Base-by-base conservation (phyloP, 30 jellyfish, hydroid and myxozoan species). In the Aurelia coerulea region DNA sequence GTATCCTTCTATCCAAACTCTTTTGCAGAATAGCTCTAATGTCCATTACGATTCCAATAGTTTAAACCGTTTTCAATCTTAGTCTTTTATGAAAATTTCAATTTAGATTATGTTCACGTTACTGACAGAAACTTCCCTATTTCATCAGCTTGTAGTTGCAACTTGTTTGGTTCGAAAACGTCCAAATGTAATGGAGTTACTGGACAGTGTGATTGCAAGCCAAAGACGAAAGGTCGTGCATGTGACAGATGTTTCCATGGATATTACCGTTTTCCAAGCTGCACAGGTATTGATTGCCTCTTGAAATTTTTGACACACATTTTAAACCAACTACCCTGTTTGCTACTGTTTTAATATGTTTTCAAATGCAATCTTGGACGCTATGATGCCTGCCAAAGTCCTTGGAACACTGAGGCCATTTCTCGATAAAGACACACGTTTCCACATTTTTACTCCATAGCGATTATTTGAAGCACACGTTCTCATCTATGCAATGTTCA, bases 161-260 rank as follows among this genome's bases (percentile, higher is more conserved):
- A 56, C 39, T 54, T 50, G 10, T 82, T 82, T 82, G 92, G 92
- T 41, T 64, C 92, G 37, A 46, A 31, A n/a, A 41, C 50, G 3
- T 37, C 50, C 31, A 35, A 32, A 9, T 92, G 98, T 71, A 76
- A 92, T 68, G 52, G 18, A 15, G 50, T 11, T 6, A 81, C 89
- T 37, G 98, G 98, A 59, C 98, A 92, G 65, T 92, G 98, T 68
- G 63, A 62, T 9, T 92, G 98, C 78, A 92, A 87, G 50, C 46
- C 54, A 23, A 54, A 14, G 16, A 90, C 66, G 41, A 65, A 49
- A 14, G 98, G 98, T 12, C 67, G 96, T 19, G 64, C 89, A 13
- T 92, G 98, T 78, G 80, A 83, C 62, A 54, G 74, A 32, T 92
- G 98, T 80, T 58, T 19, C 11, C 10, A 67, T 17, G 98, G 98